Percentiles rank a stretch among this genome's conserved stretches.
phyloP scores from a whole-genome alignment of 2,113 vertebrate species.

The Podarcis cretensis region DNA sequence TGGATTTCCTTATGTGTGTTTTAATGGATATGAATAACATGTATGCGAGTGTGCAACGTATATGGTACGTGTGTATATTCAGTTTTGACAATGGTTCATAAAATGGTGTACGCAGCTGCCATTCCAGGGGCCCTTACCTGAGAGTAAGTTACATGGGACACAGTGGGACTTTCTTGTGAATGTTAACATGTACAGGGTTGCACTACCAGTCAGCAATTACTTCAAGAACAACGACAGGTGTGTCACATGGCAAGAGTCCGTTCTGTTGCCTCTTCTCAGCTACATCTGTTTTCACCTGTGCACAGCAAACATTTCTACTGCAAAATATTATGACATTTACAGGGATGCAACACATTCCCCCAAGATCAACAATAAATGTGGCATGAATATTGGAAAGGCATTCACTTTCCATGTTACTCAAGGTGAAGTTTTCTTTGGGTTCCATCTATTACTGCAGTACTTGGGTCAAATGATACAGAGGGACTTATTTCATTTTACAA shows the following conservation, averaged over 20 bases:
- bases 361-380: slow-evolving; percentile 52
- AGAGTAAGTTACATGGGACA: background rate
- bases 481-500: slow-evolving; percentile 65
- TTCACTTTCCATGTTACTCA: slow-evolving; percentile 41
- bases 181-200: background rate
- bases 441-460: slow-evolving; percentile 33
- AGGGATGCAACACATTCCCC: slow-evolving; percentile 62
- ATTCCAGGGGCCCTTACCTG: background rate
- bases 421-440: slow-evolving; percentile 26
- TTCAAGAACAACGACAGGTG: background rate
- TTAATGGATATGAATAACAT: background rate
- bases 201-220: background rate
- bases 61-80: background rate
- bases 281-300: slow-evolving; percentile 37
- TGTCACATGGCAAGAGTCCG: background rate
- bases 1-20: background rate
- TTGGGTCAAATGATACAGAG: slow-evolving; percentile 65
- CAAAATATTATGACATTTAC: slow-evolving; percentile 65
- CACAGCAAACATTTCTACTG: slow-evolving; percentile 36
- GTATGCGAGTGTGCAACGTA: background rate
- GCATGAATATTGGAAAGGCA: slow-evolving; percentile 55
- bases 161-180: background rate
- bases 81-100: background rate
- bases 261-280: slow-evolving; percentile 45
- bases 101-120: background rate